These are phyloP conservation scores for Sapayoa aenigma DNA, from an alignment of 2,113 vertebrate genomes.

Conservation along the genomic window DNA sequence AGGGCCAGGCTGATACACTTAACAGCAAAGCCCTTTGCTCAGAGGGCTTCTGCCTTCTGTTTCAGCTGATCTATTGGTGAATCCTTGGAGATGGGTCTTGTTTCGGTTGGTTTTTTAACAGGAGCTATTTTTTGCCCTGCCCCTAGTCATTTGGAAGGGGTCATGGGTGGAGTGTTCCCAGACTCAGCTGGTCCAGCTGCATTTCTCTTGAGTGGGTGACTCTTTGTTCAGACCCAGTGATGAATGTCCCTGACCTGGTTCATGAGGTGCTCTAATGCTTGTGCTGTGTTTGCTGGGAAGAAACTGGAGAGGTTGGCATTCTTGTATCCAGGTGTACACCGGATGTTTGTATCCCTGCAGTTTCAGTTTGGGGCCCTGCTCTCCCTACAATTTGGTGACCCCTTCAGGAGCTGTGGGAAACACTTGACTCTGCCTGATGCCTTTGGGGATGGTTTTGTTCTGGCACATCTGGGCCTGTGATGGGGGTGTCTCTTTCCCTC, in stretches of 20 bases:
- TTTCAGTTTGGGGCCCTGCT: background rate
- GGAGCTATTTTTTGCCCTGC: background rate
- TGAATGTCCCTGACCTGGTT: background rate
- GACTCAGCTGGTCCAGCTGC: accelerated
- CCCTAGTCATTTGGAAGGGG: background rate
- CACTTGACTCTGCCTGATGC: background rate
- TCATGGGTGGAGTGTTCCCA: background rate
- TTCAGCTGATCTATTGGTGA: background rate
- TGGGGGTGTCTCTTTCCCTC: background rate
- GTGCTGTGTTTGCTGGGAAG: background rate
- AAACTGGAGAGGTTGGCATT: background rate
- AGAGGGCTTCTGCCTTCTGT: background rate
- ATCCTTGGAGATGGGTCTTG: background rate
- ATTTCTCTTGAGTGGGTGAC: background rate
- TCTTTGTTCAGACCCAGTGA: background rate
- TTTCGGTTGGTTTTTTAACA: background rate
- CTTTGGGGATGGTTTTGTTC: background rate
- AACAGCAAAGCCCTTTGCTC: background rate
- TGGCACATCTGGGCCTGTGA: background rate
- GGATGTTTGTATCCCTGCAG: background rate
- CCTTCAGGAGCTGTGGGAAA: background rate
- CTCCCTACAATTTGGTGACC: background rate
- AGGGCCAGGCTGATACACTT: background rate
- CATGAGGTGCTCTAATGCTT: background rate
- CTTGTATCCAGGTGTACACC: background rate